Conservation (phyloP, 2,888 invertebrate genomes). For the Nezara viridula region DNA sequence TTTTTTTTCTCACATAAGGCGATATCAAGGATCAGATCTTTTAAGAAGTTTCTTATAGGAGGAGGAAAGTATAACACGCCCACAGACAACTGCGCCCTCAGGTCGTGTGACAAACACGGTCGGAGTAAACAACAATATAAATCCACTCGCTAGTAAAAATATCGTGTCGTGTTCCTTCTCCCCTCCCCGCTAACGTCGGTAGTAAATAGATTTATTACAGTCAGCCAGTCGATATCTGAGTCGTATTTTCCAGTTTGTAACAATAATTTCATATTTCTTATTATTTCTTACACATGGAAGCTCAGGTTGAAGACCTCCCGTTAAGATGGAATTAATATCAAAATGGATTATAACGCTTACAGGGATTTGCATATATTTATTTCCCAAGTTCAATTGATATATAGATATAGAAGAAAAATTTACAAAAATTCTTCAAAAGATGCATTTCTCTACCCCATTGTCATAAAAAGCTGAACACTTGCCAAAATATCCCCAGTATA, state of each 20-base stretch:
- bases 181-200: not conserved
- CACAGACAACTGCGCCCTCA: not conserved
- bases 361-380: too few relatives aligned
- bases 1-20: not conserved
- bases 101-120: not conserved
- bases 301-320: too few relatives aligned
- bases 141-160: constrained; percentile 23
- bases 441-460: too few relatives aligned
- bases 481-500: too few relatives aligned
- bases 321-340: too few relatives aligned
- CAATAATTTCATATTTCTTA: not conserved
- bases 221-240: not conserved
- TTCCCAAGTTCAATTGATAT: too few relatives aligned
- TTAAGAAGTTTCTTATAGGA: not conserved
- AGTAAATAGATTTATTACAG: constrained; percentile 24
- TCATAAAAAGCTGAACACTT: too few relatives aligned
- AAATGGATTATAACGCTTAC: too few relatives aligned
- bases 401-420: too few relatives aligned
- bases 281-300: not conserved
- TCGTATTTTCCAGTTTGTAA: not conserved
- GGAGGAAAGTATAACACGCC: not conserved
- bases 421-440: too few relatives aligned
- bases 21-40: not conserved
- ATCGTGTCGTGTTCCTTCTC: not conserved
- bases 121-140: constrained; percentile 24